Base-by-base conservation (phyloP, 2,888 invertebrate species). In the Hirtodrosophila trivittata region DNA sequence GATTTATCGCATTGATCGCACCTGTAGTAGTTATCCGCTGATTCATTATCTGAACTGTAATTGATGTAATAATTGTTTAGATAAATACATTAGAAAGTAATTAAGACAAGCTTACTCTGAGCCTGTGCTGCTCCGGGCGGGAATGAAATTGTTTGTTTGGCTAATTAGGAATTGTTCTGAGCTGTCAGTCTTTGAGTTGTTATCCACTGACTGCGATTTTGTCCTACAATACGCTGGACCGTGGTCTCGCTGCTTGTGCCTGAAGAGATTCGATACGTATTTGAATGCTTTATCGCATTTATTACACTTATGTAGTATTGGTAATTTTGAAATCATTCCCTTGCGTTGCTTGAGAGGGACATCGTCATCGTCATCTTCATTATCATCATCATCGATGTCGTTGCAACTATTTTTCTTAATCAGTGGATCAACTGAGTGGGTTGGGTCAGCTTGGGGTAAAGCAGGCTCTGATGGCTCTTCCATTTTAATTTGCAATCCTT, bases 1-100 rank as follows among this genome's bases (percentile, higher is more conserved):
- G 83, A 58, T 3, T 80, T 80, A n/a, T 72, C 77, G 18, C 80
- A 80, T 10, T 72, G 64, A 25, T 80, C 75, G 38, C 80, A 80
- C 16, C 80, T 78, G 32, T 78, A 78, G 33, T 78, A 78, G 46
- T 55, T 64, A 25, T 71, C 71, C 0, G 4, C 13, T 5, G 33
- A 25, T n/a, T 66, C 75, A 26, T 38, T 62, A 4, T 66, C 67
- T 12, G 39, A 10, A n/a, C 66, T 71, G 9, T 7, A 45, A 35
- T 0, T 9, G 2, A 13, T 25, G 4, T 6, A 25, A 49, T n/a
- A 42, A 32, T 9, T 2, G 0, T 1, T 25, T n/a, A n/a, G n/a
- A 4, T 10, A 9, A 9, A 3, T n/a, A 6, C 25, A 25, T 25
- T 25, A 18, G 18, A 7, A 2, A 16, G n/a, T n/a, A n/a, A n/a